Percentiles rank a stretch among this genome's conserved stretches.
phyloP scores from a whole-genome alignment of 1,140 invertebrate genomes.

The Sarcophaga bullata region DNA sequence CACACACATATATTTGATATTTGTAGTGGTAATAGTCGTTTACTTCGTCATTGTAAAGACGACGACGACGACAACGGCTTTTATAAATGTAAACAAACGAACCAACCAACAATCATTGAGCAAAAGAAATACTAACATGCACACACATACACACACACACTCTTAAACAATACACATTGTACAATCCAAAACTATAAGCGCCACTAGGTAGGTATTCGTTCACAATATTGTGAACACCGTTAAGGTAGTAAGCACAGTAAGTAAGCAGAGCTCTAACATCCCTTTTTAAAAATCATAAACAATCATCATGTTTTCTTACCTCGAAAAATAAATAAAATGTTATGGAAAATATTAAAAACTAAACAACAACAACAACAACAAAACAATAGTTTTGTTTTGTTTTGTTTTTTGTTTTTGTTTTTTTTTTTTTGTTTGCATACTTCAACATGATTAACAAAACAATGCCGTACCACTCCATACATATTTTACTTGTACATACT shows the following conservation, averaged over 20 bases:
- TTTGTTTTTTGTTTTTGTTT: not conserved
- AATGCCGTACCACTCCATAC: not conserved
- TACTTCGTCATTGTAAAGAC: not conserved
- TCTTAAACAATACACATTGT: not conserved
- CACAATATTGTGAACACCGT: not conserved
- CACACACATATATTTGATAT: not conserved
- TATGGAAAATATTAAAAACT: not conserved
- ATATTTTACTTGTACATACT: no score
- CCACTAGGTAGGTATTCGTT: not conserved
- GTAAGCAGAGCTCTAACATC: not conserved
- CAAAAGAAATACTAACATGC: no score
- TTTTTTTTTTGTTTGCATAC: not conserved
- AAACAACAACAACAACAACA: constrained; percentile 7
- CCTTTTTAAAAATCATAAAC: not conserved
- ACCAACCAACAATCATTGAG: no score
- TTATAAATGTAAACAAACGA: not conserved
- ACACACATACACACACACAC: no score
- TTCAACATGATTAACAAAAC: not conserved
- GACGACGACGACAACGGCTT: not conserved
- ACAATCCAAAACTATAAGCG: not conserved
- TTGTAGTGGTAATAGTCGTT: not conserved
- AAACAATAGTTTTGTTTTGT: not conserved
- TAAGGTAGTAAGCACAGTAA: not conserved
- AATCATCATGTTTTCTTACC: constrained; percentile 1
- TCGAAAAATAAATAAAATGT: constrained; percentile 15